Conservation (phyloP, 2,113 vertebrate species). For the Turnix velox region DNA sequence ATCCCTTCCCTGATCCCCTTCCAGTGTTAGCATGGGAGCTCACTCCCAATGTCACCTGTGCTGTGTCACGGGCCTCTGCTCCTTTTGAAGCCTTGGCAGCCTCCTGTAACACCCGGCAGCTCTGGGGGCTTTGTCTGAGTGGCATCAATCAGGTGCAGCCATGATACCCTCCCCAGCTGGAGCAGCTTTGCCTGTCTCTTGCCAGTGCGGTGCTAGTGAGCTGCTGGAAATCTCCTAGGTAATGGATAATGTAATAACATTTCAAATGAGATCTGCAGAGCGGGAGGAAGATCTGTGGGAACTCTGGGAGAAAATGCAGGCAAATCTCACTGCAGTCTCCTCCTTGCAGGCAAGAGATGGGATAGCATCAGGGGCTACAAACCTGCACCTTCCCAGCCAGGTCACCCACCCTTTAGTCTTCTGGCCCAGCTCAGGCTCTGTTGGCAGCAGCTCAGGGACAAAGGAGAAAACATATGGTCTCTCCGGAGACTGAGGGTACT, state of each 20-base stretch:
- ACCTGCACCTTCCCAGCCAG: neutral
- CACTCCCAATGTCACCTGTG: neutral
- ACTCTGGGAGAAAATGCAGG: conserved; percentile 51
- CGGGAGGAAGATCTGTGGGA: conserved; percentile 22
- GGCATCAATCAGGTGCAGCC: neutral
- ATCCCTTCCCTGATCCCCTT: fast-evolving
- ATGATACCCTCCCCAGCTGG: neutral
- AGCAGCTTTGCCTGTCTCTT: conserved; percentile 5
- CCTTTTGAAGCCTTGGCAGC: neutral
- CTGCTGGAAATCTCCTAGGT: conserved; percentile 49
- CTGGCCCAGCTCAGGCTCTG: neutral
- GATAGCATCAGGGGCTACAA: neutral
- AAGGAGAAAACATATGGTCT: conserved; percentile 8
- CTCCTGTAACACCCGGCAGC: neutral
- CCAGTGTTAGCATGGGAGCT: fast-evolving
- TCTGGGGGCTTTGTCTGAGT: neutral
- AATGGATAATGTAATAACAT: conserved; percentile 54
- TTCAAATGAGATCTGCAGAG: conserved; percentile 58
- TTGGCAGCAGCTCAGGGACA: neutral
- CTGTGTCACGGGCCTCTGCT: neutral
- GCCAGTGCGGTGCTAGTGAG: conserved; percentile 53
- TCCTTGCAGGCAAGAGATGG: neutral
- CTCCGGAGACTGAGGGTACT: neutral
- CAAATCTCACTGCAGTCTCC: conserved; percentile 42
- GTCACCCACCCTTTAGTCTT: neutral